These are phyloP conservation scores for Nothoprocta perdicaria DNA, from an alignment of 2,113 vertebrate genomes.

Conservation along the genomic window DNA sequence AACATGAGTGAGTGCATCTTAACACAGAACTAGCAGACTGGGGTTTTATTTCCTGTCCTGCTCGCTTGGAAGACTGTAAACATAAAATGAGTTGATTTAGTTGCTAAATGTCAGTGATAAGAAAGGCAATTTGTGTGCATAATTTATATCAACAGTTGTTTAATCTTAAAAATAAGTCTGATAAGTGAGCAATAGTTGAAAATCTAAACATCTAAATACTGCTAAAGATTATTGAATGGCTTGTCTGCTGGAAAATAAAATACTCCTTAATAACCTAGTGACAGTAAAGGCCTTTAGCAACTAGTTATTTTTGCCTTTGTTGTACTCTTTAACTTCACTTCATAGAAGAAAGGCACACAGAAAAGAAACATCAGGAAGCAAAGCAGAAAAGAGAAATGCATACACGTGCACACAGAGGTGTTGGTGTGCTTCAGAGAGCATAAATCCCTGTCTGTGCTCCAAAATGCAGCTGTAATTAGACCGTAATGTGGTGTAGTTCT, in stretches of 20 bases:
- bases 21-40: not conserved
- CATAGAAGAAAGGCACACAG: not conserved
- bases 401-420: not conserved
- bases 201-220: not conserved
- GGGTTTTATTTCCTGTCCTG: not conserved
- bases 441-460: not conserved
- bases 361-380: not conserved
- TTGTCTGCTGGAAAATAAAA: not conserved
- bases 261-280: not conserved
- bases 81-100: not conserved
- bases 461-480: not conserved
- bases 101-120: not conserved
- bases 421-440: not conserved
- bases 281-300: not conserved
- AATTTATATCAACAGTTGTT: not conserved
- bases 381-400: not conserved
- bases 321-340: not conserved
- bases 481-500: not conserved
- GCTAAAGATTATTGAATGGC: not conserved
- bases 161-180: constrained; percentile 1
- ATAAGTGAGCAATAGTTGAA: not conserved
- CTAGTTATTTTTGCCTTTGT: not conserved
- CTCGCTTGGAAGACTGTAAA: not conserved
- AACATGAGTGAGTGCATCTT: constrained; percentile 93
- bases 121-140: not conserved